phyloP scores from a whole-genome alignment of 2,113 vertebrate genomes.

The Platysteira castanea region DNA sequence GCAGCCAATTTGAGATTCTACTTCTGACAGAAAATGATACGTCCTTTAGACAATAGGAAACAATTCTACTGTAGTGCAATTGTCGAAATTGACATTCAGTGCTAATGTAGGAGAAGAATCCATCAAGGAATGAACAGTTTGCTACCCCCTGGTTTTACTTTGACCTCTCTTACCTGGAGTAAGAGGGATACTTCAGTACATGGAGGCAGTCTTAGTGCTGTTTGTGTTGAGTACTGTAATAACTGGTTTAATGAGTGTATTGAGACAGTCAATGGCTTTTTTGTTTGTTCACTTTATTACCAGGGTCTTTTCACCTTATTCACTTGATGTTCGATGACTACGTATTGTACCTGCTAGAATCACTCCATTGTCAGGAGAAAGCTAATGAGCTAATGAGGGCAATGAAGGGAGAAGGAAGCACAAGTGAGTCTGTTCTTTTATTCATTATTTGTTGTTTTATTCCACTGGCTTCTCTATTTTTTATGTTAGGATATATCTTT shows the following conservation, averaged over 20 bases:
- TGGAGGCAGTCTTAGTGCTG: not conserved
- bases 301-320: conserved; percentile 98
- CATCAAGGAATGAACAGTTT: not conserved
- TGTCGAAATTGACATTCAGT: not conserved
- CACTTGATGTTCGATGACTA: conserved; percentile 99
- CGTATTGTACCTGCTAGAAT: conserved; percentile 95
- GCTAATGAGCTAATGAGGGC: conserved; percentile 95
- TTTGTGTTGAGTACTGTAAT: not conserved
- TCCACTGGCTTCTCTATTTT: not conserved
- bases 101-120: not conserved
- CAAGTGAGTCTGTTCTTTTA: conserved; percentile 74
- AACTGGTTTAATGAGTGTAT: not conserved
- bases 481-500: not conserved
- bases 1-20: not conserved
- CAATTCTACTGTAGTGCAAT: not conserved
- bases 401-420: conserved; percentile 90
- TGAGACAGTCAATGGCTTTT: conserved; percentile 36
- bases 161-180: not conserved
- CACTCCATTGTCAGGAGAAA: conserved; percentile 94
- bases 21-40: not conserved
- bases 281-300: conserved; percentile 18
- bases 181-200: not conserved
- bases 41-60: not conserved
- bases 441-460: not conserved
- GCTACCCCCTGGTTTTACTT: not conserved